Evolutionary conservation across 2,113 vertebrate genomes (phyloP).

Genomic region (Podarcis muralis): DNA sequence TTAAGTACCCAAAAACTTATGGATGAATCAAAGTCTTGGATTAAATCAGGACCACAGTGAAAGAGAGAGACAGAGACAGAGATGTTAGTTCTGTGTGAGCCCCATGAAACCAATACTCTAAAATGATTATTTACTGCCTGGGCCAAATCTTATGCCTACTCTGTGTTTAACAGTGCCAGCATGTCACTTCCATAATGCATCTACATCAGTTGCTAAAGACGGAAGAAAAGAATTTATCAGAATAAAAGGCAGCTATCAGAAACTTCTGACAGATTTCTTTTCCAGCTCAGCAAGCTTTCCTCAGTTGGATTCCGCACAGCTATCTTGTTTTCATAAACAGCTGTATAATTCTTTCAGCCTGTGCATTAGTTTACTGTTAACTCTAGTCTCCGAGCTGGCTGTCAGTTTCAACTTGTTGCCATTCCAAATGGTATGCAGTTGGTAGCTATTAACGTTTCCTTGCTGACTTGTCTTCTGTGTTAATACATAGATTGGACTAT

Average conservation of each 20-base stretch:
- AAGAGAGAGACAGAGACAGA: not conserved
- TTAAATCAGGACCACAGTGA: slow-evolving; percentile 9
- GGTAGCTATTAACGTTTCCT: not conserved
- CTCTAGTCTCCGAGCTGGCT: slow-evolving; percentile 30
- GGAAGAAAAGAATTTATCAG: slow-evolving; percentile 54
- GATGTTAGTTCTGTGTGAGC: slow-evolving; percentile 31
- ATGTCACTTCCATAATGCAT: slow-evolving; percentile 15
- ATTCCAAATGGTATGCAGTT: not conserved
- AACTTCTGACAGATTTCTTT: slow-evolving; percentile 58
- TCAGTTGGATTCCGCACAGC: slow-evolving; percentile 35
- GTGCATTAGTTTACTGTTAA: slow-evolving; percentile 49
- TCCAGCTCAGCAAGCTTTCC: slow-evolving; percentile 51
- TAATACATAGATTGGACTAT: slow-evolving; percentile 20
- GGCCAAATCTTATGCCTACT: slow-evolving; percentile 24
- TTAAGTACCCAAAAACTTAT: not conserved
- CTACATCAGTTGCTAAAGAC: slow-evolving; percentile 39
- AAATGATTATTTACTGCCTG: slow-evolving; percentile 45
- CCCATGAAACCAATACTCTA: slow-evolving; percentile 26
- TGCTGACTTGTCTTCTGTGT: not conserved
- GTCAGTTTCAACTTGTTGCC: slow-evolving; percentile 2
- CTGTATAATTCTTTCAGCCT: slow-evolving; percentile 36
- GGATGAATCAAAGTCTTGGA: not conserved
- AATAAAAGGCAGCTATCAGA: slow-evolving; percentile 46
- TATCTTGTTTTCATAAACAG: slow-evolving; percentile 30
- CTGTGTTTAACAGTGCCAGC: slow-evolving; percentile 12